Evolutionary conservation across 1,140 invertebrate genomes (phyloP), one percentile per base, ranked within the genome.

Genomic region (Saccostrea glomerata): DNA sequence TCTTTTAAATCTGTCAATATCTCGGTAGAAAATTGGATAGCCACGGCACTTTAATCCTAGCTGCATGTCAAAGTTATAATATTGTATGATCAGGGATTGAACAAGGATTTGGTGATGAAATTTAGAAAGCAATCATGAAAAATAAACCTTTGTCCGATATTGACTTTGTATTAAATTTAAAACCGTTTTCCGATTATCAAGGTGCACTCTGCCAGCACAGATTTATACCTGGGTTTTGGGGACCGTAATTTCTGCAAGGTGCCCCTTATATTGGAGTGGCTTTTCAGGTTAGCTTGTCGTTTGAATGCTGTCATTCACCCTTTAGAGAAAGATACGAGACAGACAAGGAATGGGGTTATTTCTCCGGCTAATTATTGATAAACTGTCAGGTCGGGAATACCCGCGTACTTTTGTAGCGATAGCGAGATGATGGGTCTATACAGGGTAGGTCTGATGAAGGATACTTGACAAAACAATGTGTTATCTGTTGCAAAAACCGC

Each of bases 51-150:
- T 12, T 77, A 77, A 77, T 77, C 70, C 70, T 77, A 77, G 70
- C 70, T 77, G 70, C 70, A 77, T 77, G 70, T 77, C 70, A 77
- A 77, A 77, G 70, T 77, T 77, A 77, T 77, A 77, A 77, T 77
- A 77, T 77, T 77, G 70, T 77, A 40, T 77, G 70, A 36, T 77
- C 30, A 77, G 30, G 70, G 70, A 77, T 77, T 36, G 25, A 77
- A 77, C 5, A 12, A 77, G 70, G 70, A 77, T 77, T 77, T 36
- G 13, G 30, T 77, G 70, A 77, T 77, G 70, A 77, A 77, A 77
- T 77, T 77, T 77, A 77, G 70, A 77, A 77, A 77, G 70, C 70
- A 77, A 77, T 77, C 70, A 77, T 36, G 70, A 77, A 77, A 77
- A 77, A 77, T 77, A 77, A 77, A 36, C 70, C 70, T 77, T 77